These are phyloP conservation scores for Steinernema hermaphroditum DNA, from an alignment of 2,888 invertebrate species.

Conservation along the genomic window DNA sequence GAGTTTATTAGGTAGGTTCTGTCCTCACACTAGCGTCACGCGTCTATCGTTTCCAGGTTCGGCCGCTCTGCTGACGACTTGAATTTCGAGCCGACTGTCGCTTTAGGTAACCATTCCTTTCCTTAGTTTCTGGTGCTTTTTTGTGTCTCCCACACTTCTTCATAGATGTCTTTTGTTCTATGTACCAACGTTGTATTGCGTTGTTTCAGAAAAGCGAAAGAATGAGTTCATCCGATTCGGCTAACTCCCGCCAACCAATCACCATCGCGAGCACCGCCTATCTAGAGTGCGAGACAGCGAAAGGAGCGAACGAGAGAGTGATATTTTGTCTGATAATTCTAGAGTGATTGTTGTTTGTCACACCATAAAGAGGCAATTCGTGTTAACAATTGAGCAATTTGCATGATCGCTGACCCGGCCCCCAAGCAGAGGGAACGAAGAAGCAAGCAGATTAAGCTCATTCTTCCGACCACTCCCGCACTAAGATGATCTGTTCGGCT, in stretches of 20 bases:
- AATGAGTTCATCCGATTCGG: constrained; percentile 47
- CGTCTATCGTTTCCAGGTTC: constrained; percentile 28
- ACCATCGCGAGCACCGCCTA: constrained; percentile 12
- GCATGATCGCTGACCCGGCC: constrained; percentile 30
- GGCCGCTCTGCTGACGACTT: constrained; percentile 32
- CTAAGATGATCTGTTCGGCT: constrained; percentile 28
- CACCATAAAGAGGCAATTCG: constrained; percentile 31
- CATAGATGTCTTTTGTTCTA: background rate
- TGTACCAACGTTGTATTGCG: background rate
- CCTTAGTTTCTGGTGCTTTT: no score
- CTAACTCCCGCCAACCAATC: constrained; percentile 32
- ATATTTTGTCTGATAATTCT: constrained; percentile 31
- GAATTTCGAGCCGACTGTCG: constrained; percentile 23
- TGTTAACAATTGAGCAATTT: constrained; percentile 31
- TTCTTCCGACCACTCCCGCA: constrained; percentile 30
- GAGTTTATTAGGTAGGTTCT: constrained; percentile 21
- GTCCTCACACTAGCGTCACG: constrained; percentile 1
- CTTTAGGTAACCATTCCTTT: background rate
- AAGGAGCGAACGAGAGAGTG: constrained; percentile 28
- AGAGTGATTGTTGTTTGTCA: constrained; percentile 31
- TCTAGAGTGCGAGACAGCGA: constrained; percentile 24
- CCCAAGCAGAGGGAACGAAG: constrained; percentile 10
- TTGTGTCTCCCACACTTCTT: no score
- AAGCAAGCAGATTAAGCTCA: constrained; percentile 29
- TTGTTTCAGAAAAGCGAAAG: constrained; percentile 34